Conservation (phyloP, 2,113 vertebrate species). For the Sialia sialis region DNA sequence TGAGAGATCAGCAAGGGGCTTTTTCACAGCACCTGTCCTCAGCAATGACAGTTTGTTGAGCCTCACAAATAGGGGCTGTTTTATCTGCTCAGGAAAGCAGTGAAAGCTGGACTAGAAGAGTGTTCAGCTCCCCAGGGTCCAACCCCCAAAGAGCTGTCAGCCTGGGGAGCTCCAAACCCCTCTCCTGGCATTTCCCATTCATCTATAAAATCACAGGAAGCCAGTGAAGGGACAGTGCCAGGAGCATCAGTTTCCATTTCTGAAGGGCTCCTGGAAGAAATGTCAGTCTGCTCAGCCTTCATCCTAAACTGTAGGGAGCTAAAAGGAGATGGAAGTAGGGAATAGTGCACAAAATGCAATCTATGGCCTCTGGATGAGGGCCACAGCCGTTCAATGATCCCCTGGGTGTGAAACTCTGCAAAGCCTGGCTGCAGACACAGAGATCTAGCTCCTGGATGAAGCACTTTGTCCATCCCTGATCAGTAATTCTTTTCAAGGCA, state of each 20-base stretch:
- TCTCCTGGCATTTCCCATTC: not conserved
- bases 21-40: not conserved
- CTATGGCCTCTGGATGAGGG: not conserved
- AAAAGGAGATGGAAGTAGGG: not conserved
- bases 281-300: not conserved
- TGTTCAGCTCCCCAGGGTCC: not conserved
- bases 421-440: not conserved
- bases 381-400: not conserved
- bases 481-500: not conserved
- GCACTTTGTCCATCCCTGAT: not conserved
- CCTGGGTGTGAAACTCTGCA: not conserved
- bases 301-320: not conserved
- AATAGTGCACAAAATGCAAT: not conserved
- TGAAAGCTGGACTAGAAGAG: not conserved
- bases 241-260: not conserved
- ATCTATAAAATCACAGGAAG: not conserved
- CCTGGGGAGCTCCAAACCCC: not conserved
- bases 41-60: not conserved
- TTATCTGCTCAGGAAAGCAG: not conserved
- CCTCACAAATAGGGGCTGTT: not conserved
- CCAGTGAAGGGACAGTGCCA: not conserved
- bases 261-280: not conserved
- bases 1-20: not conserved
- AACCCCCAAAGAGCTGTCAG: not conserved
- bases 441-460: not conserved